Evolutionary conservation across 2,113 vertebrate genomes (phyloP).

Genomic region (Lethenteron reissneri): DNA sequence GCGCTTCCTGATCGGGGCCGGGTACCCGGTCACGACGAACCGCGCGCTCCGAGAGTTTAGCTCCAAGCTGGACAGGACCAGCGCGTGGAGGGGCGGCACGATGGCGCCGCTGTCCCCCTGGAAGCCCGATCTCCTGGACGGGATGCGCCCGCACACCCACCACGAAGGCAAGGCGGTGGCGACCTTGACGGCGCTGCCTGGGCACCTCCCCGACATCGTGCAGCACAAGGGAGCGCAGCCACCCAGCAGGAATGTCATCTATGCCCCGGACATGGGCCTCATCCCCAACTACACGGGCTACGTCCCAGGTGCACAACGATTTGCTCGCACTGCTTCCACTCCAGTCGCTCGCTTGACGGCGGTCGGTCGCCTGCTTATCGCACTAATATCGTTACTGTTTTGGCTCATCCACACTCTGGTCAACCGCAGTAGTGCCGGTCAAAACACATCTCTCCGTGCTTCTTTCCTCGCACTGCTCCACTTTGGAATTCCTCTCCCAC

Average conservation of each 20-base stretch:
- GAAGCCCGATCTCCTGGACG: no score
- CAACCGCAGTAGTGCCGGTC: no score
- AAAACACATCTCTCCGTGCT: no score
- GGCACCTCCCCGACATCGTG: slow-evolving; percentile 10
- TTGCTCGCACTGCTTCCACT: no score
- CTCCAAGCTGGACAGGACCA: slow-evolving; percentile 12
- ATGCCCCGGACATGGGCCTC: slow-evolving; percentile 20
- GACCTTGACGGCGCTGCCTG: slow-evolving; percentile 3
- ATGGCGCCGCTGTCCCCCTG: no score
- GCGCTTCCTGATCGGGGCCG: slow-evolving; percentile 23
- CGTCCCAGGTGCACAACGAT: slow-evolving; percentile 28
- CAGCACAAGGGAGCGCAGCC: neutral
- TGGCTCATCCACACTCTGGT: no score
- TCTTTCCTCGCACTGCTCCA: no score
- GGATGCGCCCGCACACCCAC: neutral
- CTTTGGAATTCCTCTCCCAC: no score
- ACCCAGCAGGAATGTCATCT: slow-evolving; percentile 11
- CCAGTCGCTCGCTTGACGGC: no score
- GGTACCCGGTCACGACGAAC: slow-evolving; percentile 25
- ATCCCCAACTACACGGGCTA: slow-evolving; percentile 33
- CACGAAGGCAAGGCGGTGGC: neutral
- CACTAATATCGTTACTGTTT: no score
- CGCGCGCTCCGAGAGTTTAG: slow-evolving; percentile 26
- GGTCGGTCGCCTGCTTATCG: no score
- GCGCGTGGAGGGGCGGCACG: neutral